A percentile compares a stretch with the other conserved stretches of the same genome.
Conservation (phyloP, 2,113 vertebrate species). For the Ammodytes dubius region DNA sequence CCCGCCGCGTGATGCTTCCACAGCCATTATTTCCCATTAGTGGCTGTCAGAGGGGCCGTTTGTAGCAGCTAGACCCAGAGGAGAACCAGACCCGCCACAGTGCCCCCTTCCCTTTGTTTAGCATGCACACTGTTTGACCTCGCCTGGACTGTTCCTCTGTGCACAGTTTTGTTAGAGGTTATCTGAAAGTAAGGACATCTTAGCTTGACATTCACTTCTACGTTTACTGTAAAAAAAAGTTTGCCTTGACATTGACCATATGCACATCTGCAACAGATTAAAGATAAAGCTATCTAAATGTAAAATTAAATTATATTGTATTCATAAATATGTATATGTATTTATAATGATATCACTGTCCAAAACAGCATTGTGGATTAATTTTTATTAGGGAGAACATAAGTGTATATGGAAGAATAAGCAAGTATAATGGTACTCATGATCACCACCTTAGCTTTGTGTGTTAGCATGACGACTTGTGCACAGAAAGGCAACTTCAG, state of each 20-base stretch:
- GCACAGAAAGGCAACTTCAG: not conserved
- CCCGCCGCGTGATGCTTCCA: conserved; percentile 6
- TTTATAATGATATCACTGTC: not conserved
- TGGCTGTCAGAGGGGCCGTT: conserved; percentile 51
- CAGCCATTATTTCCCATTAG: conserved; percentile 73
- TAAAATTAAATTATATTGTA: not conserved
- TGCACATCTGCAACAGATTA: not conserved
- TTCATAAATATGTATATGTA: no score
- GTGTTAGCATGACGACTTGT: not conserved
- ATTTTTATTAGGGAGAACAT: not conserved
- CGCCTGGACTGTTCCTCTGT: not conserved
- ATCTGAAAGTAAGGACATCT: conserved; percentile 8
- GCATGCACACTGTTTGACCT: not conserved
- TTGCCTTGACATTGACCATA: not conserved
- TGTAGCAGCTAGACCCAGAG: conserved; percentile 29
- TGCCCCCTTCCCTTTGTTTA: conserved; percentile 10
- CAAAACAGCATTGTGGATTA: not conserved
- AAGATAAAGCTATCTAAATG: not conserved
- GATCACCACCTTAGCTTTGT: not conserved
- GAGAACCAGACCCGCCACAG: conserved; percentile 41
- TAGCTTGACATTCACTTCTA: not conserved
- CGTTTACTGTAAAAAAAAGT: not conserved
- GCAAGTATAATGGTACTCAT: not conserved
- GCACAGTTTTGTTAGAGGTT: conserved; percentile 21
- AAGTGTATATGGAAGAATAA: not conserved